A percentile compares a stretch with the other conserved stretches of the same genome.
Evolutionary conservation across 1,140 invertebrate species (phyloP).

Genomic region (honey bee (Apis mellifera)): DNA sequence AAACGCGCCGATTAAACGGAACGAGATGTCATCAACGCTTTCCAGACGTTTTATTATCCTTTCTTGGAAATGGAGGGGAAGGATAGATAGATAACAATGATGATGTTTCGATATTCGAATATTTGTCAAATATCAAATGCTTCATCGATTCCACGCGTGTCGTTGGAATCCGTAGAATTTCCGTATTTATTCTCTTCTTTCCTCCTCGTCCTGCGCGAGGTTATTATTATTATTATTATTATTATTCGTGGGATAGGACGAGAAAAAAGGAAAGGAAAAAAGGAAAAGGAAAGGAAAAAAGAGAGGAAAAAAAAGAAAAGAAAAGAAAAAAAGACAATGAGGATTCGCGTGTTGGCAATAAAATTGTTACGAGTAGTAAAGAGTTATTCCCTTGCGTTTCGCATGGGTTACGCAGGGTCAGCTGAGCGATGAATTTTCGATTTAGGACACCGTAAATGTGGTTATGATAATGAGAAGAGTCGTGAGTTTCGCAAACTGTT

Average conservation of each 20-base stretch:
- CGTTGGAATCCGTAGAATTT: no score
- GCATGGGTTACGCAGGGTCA: neutral
- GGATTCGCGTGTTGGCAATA: neutral
- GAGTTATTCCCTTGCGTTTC: neutral
- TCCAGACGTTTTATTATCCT: neutral
- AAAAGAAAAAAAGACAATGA: neutral
- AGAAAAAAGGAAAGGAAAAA: no score
- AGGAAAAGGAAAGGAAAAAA: neutral
- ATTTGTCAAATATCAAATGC: neutral
- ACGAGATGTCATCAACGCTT: neutral
- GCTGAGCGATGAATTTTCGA: slow-evolving; percentile 6
- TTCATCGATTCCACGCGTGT: neutral
- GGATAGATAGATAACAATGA: neutral
- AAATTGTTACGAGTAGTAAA: neutral
- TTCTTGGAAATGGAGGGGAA: neutral
- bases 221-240: no score
- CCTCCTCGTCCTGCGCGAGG: no score
- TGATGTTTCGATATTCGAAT: neutral
- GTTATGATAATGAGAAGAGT: slow-evolving; percentile 20
- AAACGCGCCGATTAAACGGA: no score
- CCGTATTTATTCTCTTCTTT: no score
- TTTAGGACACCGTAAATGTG: slow-evolving; percentile 6
- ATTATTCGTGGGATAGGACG: no score
- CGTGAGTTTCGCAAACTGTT: slow-evolving; percentile 21
- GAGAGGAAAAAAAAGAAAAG: neutral